A percentile compares a stretch with the other conserved stretches of the same genome.
Conservation (phyloP, 1,140 invertebrate genomes). For the Drosophila miranda region DNA sequence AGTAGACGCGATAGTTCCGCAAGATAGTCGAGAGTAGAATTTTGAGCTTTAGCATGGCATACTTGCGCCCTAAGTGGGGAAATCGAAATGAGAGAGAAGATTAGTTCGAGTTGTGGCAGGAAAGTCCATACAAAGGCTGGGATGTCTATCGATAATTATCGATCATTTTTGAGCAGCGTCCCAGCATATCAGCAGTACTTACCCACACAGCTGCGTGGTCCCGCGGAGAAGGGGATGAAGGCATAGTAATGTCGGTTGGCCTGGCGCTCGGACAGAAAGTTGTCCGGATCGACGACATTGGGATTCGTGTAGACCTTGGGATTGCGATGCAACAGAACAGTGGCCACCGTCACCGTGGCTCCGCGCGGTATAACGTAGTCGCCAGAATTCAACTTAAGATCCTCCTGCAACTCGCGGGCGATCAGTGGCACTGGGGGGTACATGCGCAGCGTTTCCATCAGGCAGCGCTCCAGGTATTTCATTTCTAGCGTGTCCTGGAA, state of each 20-base stretch:
- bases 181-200: slow-evolving; percentile 21
- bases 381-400: slow-evolving; percentile 85
- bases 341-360: slow-evolving; percentile 86
- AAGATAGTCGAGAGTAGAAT: slow-evolving; percentile 93
- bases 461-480: slow-evolving; percentile 92
- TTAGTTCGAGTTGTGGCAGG: too few relatives aligned
- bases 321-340: slow-evolving; percentile 88
- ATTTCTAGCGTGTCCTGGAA: slow-evolving; percentile 90
- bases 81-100: not conserved
- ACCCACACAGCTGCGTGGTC: slow-evolving; percentile 93
- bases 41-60: slow-evolving; percentile 94
- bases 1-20: slow-evolving; percentile 89
- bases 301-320: slow-evolving; percentile 89
- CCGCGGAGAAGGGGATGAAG: slow-evolving; percentile 93
- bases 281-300: slow-evolving; percentile 91
- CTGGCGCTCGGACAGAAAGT: slow-evolving; percentile 91
- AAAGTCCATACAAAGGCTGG: too few relatives aligned
- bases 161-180: too few relatives aligned
- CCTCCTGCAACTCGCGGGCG: slow-evolving; percentile 88
- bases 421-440: slow-evolving; percentile 93
- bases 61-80: slow-evolving; percentile 88
- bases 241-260: slow-evolving; percentile 91
- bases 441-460: slow-evolving; percentile 92
- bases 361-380: slow-evolving; percentile 86
- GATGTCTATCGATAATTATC: too few relatives aligned